Base-by-base conservation (phyloP, 2,888 invertebrate species). In the Drosophila helvetica region DNA sequence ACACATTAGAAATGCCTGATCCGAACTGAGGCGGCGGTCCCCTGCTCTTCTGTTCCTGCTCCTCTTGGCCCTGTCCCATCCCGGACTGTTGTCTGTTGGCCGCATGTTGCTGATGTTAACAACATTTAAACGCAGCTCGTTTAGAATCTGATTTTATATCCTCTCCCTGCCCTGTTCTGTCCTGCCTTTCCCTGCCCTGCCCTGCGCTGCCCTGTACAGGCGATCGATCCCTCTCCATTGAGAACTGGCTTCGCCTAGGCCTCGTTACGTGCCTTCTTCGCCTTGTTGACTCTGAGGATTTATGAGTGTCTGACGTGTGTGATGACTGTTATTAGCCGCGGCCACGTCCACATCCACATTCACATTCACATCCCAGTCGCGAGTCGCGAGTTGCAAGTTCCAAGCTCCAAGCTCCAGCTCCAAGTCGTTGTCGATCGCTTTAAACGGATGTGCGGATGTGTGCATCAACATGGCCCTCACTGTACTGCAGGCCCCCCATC, bases 321-420 rank as follows among this genome's bases (percentile, higher is more conserved):
- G 90, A 89, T 89, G 89, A 89, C 89, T 87, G 89, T 89, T 89
- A 89, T 89, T 89, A 89, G 87, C 80, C 79, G 68, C 75, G 66
- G 68, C 74, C 84, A 65, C 75, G 64, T 73, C 57, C 74, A 54
- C 64, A 25, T 63, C 48, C 71, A 54, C 59, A 42, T 52, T 12
- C 27, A 27, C 33, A 33, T 12, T 38, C 38, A 38, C 38, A 38
- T 38, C 38, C 38, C 38, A 38, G 33, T 12, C 10, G 22, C 33
- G 9, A 30, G 30, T 30, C 10, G 3, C 10, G 5, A 17, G 43
- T 51, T 19, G 12, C 25, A 17, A 12, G 33, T 15, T 9, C 3
- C 38, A 38, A 10, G 38, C 1, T 2, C 15, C 38, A 15, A 25
- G 9, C 10, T 43, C 50, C 10, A 19, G 10, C n/a, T 18, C 19